A percentile compares a stretch with the other conserved stretches of the same genome.
These are phyloP conservation scores for Acanthosepion esculentum DNA, from an alignment of 2,888 invertebrate genomes.

Conservation along the genomic window DNA sequence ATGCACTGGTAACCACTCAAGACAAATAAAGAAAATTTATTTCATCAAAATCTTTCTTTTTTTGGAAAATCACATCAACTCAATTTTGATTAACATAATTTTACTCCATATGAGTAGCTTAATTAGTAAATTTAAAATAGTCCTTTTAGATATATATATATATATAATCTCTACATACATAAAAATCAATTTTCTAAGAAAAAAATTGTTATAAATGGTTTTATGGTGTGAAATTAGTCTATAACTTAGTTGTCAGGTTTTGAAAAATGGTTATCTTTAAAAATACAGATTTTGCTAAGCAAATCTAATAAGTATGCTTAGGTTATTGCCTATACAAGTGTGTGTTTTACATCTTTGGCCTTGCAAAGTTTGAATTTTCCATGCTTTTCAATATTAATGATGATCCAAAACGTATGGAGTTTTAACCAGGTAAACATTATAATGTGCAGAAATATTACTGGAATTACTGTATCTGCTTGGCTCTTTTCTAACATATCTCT, in stretches of 20 bases:
- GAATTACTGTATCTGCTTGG: neutral
- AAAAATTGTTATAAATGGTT: neutral
- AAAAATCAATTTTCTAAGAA: neutral
- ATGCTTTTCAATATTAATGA: neutral
- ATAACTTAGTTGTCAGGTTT: neutral
- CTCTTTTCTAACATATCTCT: neutral
- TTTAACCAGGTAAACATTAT: neutral
- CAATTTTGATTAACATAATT: neutral
- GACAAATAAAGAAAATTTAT: neutral
- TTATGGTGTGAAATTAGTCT: neutral
- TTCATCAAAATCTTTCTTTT: neutral
- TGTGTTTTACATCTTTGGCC: neutral
- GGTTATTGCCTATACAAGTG: neutral
- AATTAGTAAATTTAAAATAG: too few relatives aligned
- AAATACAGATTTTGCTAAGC: neutral
- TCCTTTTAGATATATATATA: too few relatives aligned
- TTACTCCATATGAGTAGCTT: neutral
- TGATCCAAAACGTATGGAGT: neutral
- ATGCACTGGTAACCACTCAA: neutral
- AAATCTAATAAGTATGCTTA: neutral
- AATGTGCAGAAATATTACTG: neutral
- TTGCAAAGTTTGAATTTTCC: neutral
- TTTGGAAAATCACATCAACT: neutral
- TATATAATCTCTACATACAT: neutral
- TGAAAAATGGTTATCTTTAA: neutral